A percentile compares a stretch with the other conserved stretches of the same genome.
Conservation (phyloP, 2,113 vertebrate genomes). For the Archilochus colubris region DNA sequence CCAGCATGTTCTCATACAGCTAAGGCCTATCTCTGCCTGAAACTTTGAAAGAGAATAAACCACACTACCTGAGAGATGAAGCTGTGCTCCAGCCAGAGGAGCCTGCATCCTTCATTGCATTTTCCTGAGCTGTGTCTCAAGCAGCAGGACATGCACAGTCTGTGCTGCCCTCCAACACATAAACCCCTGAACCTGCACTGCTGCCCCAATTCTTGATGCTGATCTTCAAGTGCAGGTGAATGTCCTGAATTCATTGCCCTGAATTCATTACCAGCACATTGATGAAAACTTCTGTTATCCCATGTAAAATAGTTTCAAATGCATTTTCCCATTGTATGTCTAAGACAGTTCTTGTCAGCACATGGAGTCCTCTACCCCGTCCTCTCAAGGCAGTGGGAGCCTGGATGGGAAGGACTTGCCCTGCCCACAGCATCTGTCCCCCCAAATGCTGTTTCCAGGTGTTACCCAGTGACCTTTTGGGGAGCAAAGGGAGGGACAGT, state of each 20-base stretch:
- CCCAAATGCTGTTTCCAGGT: rapidly evolving
- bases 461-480: neutral
- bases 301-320: neutral
- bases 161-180: neutral
- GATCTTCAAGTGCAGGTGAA: neutral
- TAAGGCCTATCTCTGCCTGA: neutral
- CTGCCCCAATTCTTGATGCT: neutral
- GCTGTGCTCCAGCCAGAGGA: neutral
- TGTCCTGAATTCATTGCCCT: neutral
- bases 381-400: neutral
- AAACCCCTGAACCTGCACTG: neutral
- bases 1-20: too few species aligned
- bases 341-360: neutral
- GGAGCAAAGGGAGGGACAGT: neutral
- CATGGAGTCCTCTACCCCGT: neutral
- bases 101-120: neutral
- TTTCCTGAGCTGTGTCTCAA: neutral
- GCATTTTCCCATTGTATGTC: neutral
- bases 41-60: neutral
- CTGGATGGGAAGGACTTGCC: neutral
- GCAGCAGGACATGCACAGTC: neutral
- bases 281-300: neutral
- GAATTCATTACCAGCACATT: neutral
- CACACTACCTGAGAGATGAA: neutral
- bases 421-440: neutral